Evolutionary conservation across 1,140 invertebrate genomes (phyloP).

Genomic region (Hylyphantes graminicola): DNA sequence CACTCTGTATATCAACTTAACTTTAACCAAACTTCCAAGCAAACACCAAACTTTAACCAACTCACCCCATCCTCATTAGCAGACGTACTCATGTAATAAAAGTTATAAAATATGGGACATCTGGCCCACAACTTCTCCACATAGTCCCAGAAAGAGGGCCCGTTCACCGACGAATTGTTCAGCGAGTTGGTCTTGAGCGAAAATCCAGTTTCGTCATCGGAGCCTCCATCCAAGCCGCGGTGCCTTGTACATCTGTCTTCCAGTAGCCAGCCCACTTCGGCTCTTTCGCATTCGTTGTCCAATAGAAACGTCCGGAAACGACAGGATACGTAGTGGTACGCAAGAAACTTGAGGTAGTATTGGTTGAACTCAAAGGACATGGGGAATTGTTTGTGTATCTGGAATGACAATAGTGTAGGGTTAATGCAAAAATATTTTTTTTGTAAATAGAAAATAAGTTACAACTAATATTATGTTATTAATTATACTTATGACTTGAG

Average conservation of each 20-base stretch:
- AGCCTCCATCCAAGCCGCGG: conserved; percentile 59
- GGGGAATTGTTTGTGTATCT: conserved; percentile 81
- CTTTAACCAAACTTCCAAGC: too few species aligned
- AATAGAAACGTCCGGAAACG: conserved; percentile 95
- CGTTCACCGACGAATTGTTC: conserved; percentile 70
- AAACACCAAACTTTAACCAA: conserved; percentile 51
- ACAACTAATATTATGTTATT: neutral
- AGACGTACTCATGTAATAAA: conserved; percentile 79
- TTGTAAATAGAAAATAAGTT: conserved; percentile 3
- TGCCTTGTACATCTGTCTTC: conserved; percentile 60
- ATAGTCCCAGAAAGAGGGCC: conserved; percentile 94
- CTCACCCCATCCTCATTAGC: conserved; percentile 79
- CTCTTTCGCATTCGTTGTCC: conserved; percentile 91
- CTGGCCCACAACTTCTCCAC: conserved; percentile 89
- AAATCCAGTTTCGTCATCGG: conserved; percentile 61
- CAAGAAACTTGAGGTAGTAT: conserved; percentile 91
- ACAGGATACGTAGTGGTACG: conserved; percentile 96
- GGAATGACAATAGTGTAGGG: conserved; percentile 11
- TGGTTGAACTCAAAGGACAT: conserved; percentile 98
- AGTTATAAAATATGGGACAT: conserved; percentile 91
- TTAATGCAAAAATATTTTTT: neutral
- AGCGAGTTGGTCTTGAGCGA: conserved; percentile 47
- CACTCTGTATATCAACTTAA: too few species aligned
- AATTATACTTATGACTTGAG: too few species aligned
- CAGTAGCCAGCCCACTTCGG: conserved; percentile 78